These are phyloP conservation scores for Sanderia malayensis DNA, from an alignment of 30 jellyfish, hydroid and myxozoan genomes.

Conservation along the genomic window DNA sequence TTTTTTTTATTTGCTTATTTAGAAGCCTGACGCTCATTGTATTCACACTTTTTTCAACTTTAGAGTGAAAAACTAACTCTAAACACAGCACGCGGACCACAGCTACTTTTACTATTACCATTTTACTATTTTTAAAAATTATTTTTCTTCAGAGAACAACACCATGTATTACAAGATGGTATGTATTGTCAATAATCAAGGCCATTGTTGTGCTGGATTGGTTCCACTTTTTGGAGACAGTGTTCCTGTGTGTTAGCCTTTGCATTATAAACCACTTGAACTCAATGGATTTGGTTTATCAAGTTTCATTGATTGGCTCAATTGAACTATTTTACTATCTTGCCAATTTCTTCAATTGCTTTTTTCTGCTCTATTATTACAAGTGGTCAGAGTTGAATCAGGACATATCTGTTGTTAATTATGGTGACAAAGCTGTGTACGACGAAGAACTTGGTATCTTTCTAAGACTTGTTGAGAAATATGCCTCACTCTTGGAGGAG, in stretches of 20 bases:
- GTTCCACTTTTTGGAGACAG: slow-evolving; percentile 92
- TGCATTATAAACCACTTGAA: slow-evolving; percentile 81
- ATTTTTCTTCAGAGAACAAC: slow-evolving; percentile 53
- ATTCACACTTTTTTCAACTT: too few species aligned
- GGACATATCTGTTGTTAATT: slow-evolving; percentile 51
- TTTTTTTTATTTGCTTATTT: too few species aligned
- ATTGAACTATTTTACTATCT: slow-evolving; percentile 78
- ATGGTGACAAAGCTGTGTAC: slow-evolving; percentile 21
- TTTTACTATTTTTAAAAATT: too few species aligned
- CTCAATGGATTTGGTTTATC: slow-evolving; percentile 89
- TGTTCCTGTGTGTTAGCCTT: slow-evolving; percentile 74
- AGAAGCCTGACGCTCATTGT: too few species aligned
- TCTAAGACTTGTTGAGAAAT: slow-evolving; percentile 51
- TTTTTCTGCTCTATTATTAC: slow-evolving; percentile 67
- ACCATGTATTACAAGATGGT: slow-evolving; percentile 85
- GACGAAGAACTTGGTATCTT: slow-evolving; percentile 39
- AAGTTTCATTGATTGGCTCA: slow-evolving; percentile 81
- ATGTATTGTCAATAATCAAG: slow-evolving; percentile 66
- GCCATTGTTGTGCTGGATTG: slow-evolving; percentile 89
- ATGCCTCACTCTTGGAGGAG: slow-evolving; percentile 64
- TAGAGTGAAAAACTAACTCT: too few species aligned
- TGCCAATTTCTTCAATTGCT: slow-evolving; percentile 73
- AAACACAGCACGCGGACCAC: too few species aligned
- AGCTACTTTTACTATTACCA: too few species aligned
- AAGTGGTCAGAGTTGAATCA: slow-evolving; percentile 84